Evolutionary conservation across 1,140 invertebrate species (phyloP), one percentile per base, ranked within the genome.

Genomic region (Teleogryllus occipitalis): DNA sequence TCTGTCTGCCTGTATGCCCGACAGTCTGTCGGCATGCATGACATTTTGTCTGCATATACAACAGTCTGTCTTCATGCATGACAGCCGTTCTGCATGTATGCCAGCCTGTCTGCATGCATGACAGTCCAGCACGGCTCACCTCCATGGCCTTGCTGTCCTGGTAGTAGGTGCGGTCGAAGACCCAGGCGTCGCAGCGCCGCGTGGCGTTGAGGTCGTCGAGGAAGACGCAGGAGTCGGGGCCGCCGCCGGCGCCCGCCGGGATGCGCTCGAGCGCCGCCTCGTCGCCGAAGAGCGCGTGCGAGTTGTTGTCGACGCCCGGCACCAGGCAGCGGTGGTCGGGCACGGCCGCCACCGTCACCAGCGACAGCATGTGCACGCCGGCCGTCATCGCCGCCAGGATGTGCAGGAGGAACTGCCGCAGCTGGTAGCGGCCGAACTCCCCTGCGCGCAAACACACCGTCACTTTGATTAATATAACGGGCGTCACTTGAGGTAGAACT

Each of bases 341-440:
- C 27, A 94, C 91, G 4, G 93, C 92, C 3, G 92, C 93, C 0
- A 95, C 92, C 0, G 92, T 94, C 6, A 93, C 88, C 47, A 95
- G 84, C 0, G 92, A 92, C 65, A 95, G 83, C 93, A 95, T 95
- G 83, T 95, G 93, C 81, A 95, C 85, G 5, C 93, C 94, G 21
- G 93, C 93, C 4, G 92, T 93, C 79, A 94, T 84, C 6, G 91
- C 93, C 8, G 92, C 91, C 39, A 95, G 83, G n/a, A 94, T 88
- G 82, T 94, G 93, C 0, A 95, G 87, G 8, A 90, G 86, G 83
- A 93, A 94, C 83, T 95, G 94, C 82, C 89, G 90, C 77, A 87
- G 88, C 86, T 95, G 94, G 82, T 95, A 95, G 82, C 89, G 90
- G 46, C 93, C 93, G 85, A 94, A 95, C 82, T 95, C 93, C 27